A percentile compares a stretch with the other conserved stretches of the same genome.
Evolutionary conservation across 2,888 invertebrate genomes (phyloP).

Genomic region (Nephrocerus scutellatus): DNA sequence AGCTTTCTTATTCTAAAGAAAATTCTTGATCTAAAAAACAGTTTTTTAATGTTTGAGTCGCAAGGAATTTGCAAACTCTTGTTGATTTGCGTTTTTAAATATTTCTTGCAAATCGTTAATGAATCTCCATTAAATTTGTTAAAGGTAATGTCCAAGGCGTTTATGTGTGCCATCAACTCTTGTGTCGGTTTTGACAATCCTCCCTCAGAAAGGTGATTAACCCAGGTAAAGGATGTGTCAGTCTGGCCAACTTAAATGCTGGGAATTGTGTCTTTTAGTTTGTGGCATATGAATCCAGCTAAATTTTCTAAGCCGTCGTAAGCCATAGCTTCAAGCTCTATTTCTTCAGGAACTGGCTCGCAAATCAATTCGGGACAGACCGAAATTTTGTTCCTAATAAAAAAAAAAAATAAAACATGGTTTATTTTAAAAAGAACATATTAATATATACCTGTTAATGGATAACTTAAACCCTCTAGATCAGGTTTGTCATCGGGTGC

Average conservation of each 20-base stretch:
- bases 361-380: no score
- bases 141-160: no score
- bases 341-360: no score
- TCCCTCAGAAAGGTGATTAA: conserved; percentile 15
- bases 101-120: conserved; percentile 3
- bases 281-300: conserved; percentile 15
- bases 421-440: no score
- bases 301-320: conserved; percentile 16
- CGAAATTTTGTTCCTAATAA: no score
- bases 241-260: neutral
- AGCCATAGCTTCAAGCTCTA: conserved; percentile 6
- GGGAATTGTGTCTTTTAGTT: conserved; percentile 3
- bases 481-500: conserved; percentile 9
- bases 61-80: conserved; percentile 2
- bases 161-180: conserved; percentile 7
- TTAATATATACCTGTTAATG: no score
- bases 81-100: conserved; percentile 3
- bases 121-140: no score
- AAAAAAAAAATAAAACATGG: no score
- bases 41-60: conserved; percentile 1
- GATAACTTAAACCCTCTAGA: conserved; percentile 3
- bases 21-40: conserved; percentile 10
- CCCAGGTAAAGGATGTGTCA: conserved; percentile 10
- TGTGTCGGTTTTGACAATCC: conserved; percentile 14
- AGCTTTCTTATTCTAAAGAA: conserved; percentile 5